phyloP scores from a whole-genome alignment of 2,888 invertebrate species.

The Bugulina stolonifera region DNA sequence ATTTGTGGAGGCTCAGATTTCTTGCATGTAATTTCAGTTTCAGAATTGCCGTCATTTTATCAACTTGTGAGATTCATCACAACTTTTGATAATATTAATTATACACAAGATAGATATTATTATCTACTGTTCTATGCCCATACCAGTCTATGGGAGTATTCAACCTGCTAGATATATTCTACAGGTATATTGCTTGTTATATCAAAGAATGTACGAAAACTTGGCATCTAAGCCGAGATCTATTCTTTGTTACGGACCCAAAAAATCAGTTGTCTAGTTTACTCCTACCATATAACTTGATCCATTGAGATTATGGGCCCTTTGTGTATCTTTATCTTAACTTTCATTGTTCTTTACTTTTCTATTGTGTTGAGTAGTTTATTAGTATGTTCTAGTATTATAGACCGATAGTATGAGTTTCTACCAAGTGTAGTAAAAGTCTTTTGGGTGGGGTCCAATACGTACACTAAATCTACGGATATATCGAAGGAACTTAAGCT shows the following conservation, averaged over 20 bases:
- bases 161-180: background rate
- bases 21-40: no score
- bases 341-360: background rate
- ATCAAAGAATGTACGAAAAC: background rate
- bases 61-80: no score
- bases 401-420: no score
- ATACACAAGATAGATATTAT: no score
- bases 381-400: background rate
- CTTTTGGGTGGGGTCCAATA: no score
- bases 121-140: no score
- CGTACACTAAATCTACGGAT: no score
- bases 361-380: background rate
- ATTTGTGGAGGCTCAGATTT: no score
- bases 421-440: no score
- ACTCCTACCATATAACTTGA: background rate
- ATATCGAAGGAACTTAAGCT: background rate
- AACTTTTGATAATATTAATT: no score
- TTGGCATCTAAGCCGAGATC: background rate
- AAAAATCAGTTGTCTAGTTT: background rate
- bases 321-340: background rate
- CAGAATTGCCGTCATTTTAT: no score
- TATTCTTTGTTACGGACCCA: background rate
- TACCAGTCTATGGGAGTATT: background rate
- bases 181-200: background rate
- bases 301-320: background rate